These are phyloP conservation scores for Clarias pachynema DNA, from an alignment of 2,797 vertebrate genomes.

Conservation along the genomic window DNA sequence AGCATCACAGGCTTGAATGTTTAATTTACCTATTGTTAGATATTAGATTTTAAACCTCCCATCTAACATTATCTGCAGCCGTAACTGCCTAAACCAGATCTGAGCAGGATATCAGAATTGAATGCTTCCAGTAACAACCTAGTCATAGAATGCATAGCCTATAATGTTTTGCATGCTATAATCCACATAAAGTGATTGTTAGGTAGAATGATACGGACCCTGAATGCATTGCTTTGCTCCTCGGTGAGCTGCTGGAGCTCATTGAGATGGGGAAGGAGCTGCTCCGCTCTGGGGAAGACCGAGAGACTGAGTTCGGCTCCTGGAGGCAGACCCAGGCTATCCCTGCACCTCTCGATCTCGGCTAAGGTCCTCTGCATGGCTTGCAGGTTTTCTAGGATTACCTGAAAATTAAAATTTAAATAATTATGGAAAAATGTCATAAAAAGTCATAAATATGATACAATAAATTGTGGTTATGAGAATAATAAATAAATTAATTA, in stretches of 20 bases:
- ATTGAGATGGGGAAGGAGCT: constrained; percentile 76
- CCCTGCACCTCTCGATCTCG: constrained; percentile 79
- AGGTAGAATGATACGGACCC: constrained; percentile 70
- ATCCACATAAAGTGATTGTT: not conserved
- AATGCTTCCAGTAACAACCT: not conserved
- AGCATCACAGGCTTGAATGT: not conserved
- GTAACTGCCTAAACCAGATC: not conserved
- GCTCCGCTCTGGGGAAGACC: constrained; percentile 78
- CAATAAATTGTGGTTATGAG: too few species aligned
- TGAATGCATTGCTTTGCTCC: constrained; percentile 76
- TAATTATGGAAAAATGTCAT: not conserved
- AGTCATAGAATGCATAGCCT: too few species aligned
- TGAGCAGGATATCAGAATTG: not conserved
- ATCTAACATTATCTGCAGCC: not conserved
- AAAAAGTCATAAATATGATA: too few species aligned
- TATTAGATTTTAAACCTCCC: not conserved
- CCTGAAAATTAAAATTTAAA: constrained; percentile 67
- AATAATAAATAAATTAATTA: too few species aligned
- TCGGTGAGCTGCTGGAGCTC: constrained; percentile 80
- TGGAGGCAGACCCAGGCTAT: constrained; percentile 72
- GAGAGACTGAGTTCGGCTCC: constrained; percentile 72
- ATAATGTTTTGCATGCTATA: not conserved
- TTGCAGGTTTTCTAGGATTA: constrained; percentile 83
- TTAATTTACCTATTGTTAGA: not conserved
- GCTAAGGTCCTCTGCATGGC: constrained; percentile 82